Base-by-base conservation (phyloP, 2,888 invertebrate genomes). In the Pemphredon lugubris region DNA sequence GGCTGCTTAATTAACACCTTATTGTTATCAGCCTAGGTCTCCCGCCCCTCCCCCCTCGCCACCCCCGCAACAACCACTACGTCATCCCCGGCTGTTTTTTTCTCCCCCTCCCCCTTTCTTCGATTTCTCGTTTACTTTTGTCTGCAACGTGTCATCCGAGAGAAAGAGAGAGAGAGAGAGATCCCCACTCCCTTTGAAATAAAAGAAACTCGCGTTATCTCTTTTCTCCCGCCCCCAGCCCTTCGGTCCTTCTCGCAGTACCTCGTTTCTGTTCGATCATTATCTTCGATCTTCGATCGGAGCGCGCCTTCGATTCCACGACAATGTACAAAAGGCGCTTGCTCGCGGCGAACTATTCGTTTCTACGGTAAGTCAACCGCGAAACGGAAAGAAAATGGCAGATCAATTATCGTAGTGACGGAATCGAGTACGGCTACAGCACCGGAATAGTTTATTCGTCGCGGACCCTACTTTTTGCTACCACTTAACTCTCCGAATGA, bases 1-100 rank as follows among this genome's bases (percentile, higher is more conserved):
- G 55, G 73, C 69, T 77, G 77, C 78, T 81, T 84, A 85, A 83
- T 86, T 84, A 83, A 83, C 83, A 78, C 79, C 81, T 84, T 80
- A 81, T 82, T 83, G 78, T 83, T 82, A 85, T 84, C 75, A 55
- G 73, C 59, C 54, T 47, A 53, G 60, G 69, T 57, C 54, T 59
- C 34, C 6, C 5, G 18, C 37, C 16, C 61, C n/a, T 57, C 34
- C 13, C 16, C n/a, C 40, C 34, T 45, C 48, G 55, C 48, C 39
- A 23, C 34, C 20, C 32, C 32, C 30, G 34, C n/a, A n/a, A n/a
- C n/a, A n/a, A n/a, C n/a, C n/a, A n/a, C n/a, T n/a, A n/a, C n/a
- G n/a, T n/a, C 26, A 42, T 23, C 30, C 13, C 21, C 34, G n/a
- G 32, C 51, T 64, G 48, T 72, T 64, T 70, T 58, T 55, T 45